These are phyloP conservation scores for Tylochromis polylepis DNA, from an alignment of 2,113 vertebrate genomes.

Conservation along the genomic window DNA sequence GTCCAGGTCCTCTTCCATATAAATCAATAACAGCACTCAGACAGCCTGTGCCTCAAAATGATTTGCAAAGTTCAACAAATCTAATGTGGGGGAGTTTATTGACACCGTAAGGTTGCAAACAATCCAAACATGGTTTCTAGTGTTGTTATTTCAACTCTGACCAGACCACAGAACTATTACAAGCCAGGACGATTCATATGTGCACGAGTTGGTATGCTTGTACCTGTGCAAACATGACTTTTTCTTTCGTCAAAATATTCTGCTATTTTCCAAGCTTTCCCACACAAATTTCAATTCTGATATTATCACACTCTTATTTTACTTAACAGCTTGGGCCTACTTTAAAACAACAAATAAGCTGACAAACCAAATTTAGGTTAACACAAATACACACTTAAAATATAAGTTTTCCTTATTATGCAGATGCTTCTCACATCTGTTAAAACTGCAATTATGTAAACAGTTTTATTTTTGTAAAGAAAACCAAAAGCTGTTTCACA, in stretches of 20 bases:
- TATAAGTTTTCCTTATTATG: not conserved
- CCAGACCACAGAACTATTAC: not conserved
- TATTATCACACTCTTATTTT: not conserved
- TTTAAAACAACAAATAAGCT: not conserved
- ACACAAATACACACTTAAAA: not conserved
- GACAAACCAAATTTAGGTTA: not conserved
- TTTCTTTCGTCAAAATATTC: not conserved
- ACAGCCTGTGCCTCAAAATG: not conserved
- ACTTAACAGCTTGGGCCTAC: not conserved
- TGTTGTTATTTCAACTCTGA: conserved; percentile 22
- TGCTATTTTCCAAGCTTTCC: not conserved
- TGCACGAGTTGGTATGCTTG: not conserved
- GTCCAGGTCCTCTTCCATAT: not conserved
- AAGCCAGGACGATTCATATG: not conserved
- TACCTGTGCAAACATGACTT: not conserved
- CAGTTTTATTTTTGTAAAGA: not conserved
- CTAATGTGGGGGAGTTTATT: conserved; percentile 16
- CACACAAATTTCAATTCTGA: not conserved
- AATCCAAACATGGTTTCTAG: not conserved
- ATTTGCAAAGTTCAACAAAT: conserved; percentile 17
- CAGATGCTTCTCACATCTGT: not conserved
- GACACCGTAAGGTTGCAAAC: not conserved
- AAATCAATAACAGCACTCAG: conserved; percentile 31
- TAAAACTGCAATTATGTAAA: not conserved
- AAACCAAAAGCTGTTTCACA: not conserved